phyloP scores from a whole-genome alignment of 1,140 invertebrate species.

The Akabosia matsudoensis region DNA sequence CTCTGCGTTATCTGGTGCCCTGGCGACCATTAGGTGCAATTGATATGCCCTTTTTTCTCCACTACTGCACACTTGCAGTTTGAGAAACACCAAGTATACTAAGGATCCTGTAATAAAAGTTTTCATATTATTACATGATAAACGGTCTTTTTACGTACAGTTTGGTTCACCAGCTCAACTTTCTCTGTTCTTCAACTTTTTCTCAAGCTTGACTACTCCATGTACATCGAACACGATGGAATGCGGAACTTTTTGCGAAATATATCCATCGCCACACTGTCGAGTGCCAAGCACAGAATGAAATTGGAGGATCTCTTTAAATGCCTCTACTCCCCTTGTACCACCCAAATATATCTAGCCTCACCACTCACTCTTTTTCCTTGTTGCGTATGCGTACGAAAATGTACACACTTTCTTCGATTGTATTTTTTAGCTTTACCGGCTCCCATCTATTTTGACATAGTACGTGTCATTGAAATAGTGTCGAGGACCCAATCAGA shows the following conservation, averaged over 20 bases:
- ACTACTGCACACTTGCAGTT: too few relatives aligned
- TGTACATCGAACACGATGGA: too few relatives aligned
- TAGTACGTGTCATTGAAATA: too few relatives aligned
- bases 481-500: too few relatives aligned
- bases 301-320: neutral
- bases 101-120: too few relatives aligned
- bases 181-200: too few relatives aligned
- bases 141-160: neutral
- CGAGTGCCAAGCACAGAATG: neutral
- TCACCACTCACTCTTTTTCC: neutral
- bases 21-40: too few relatives aligned
- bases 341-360: neutral
- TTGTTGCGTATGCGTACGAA: neutral
- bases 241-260: neutral
- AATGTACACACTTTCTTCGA: neutral
- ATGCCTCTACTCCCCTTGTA: neutral
- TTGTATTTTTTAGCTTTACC: neutral
- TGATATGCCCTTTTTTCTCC: too few relatives aligned
- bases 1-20: too few relatives aligned
- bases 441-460: neutral
- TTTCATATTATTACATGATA: too few relatives aligned
- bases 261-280: neutral
- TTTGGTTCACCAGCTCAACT: neutral
- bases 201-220: constrained; percentile 6
- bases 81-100: too few relatives aligned